Conservation (phyloP, 2,888 invertebrate species). For the Diplolepis rosae region DNA sequence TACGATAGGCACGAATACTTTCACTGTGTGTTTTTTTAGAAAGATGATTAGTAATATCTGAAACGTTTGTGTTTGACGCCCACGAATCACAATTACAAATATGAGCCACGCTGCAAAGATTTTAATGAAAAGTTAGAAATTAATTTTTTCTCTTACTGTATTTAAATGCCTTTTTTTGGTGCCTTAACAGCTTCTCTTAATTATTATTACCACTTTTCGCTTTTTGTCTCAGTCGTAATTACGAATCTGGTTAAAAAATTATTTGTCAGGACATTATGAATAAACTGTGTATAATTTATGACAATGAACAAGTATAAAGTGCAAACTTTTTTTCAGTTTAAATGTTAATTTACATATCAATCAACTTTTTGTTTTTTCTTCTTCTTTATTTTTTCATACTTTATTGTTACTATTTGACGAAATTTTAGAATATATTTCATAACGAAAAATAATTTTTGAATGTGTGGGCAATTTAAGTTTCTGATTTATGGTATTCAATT, state of each 20-base stretch:
- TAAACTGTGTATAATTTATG: background rate
- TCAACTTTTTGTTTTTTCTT: too few species aligned
- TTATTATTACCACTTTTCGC: background rate
- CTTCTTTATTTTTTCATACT: background rate
- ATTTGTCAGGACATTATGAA: background rate
- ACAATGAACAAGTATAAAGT: background rate
- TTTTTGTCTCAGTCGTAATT: background rate
- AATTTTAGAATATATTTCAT: background rate
- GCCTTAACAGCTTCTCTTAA: background rate
- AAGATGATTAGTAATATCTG: slow-evolving; percentile 36
- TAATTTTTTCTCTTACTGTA: background rate
- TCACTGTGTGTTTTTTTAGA: slow-evolving; percentile 49
- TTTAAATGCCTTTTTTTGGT: background rate
- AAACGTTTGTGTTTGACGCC: slow-evolving; percentile 20
- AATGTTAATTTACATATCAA: too few species aligned
- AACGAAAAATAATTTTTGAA: too few species aligned
- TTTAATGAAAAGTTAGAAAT: slow-evolving; percentile 52
- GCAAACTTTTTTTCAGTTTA: background rate
- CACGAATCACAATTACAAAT: slow-evolving; percentile 31
- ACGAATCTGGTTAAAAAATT: background rate
- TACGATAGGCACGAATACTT: slow-evolving; percentile 45
- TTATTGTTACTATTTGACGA: background rate
- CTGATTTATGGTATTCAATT: too few species aligned
- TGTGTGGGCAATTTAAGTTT: too few species aligned
- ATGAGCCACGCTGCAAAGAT: slow-evolving; percentile 44